Percentiles rank a stretch among this genome's conserved stretches.
These are phyloP conservation scores for Bufo gargarizans DNA, from an alignment of 2,113 vertebrate species.

Conservation along the genomic window DNA sequence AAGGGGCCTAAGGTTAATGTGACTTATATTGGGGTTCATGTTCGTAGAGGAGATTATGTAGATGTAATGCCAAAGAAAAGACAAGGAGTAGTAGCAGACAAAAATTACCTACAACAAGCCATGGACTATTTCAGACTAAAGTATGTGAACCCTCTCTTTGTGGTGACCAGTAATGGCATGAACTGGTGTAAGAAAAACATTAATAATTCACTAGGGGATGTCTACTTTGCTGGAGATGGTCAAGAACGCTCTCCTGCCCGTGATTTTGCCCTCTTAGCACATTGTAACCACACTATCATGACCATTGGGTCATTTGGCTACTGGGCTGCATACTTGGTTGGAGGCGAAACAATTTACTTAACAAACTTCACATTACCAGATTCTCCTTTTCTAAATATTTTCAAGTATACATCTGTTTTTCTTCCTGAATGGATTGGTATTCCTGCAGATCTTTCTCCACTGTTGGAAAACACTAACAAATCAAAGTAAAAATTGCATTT, in stretches of 20 bases:
- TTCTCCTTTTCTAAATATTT: slow-evolving; percentile 63
- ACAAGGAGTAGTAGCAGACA: slow-evolving; percentile 57
- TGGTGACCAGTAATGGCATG: slow-evolving; percentile 70
- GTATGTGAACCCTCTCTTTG: slow-evolving; percentile 63
- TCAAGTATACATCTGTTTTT: slow-evolving; percentile 61
- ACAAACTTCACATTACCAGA: slow-evolving; percentile 68
- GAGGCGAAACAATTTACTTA: slow-evolving; percentile 67
- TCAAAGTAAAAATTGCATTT: too few relatives aligned
- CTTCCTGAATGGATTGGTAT: slow-evolving; percentile 69
- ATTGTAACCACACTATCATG: slow-evolving; percentile 71
- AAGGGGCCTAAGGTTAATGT: neutral
- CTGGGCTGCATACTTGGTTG: slow-evolving; percentile 67
- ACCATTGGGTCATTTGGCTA: slow-evolving; percentile 70
- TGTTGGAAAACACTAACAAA: slow-evolving; percentile 18
- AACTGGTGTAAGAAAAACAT: slow-evolving; percentile 67
- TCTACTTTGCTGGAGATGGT: slow-evolving; percentile 65
- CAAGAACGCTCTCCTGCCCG: neutral
- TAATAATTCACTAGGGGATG: slow-evolving; percentile 58
- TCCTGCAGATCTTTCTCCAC: slow-evolving; percentile 62
- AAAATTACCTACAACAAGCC: slow-evolving; percentile 63
- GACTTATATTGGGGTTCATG: slow-evolving; percentile 54
- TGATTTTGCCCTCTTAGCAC: slow-evolving; percentile 65
- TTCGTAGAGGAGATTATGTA: slow-evolving; percentile 52
- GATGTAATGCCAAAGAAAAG: neutral
- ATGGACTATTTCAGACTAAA: slow-evolving; percentile 67